Conservation (phyloP, 2,888 invertebrate genomes). For the Pollenia amentaria region DNA sequence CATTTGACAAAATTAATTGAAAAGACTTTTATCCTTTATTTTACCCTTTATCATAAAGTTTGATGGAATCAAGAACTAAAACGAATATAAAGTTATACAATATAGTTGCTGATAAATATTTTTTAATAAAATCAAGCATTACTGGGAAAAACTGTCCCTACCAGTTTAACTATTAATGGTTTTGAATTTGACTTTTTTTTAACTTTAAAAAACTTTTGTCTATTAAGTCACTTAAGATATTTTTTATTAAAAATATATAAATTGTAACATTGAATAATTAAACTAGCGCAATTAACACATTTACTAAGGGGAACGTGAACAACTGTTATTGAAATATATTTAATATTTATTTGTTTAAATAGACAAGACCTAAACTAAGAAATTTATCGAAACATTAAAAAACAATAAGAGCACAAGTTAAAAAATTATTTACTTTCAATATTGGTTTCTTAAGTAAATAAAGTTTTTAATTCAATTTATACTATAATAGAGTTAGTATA, state of each 20-base stretch:
- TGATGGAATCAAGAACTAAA: neutral
- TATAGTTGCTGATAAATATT: neutral
- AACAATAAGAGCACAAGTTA: neutral
- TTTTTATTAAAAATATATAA: too few relatives aligned
- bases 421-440: neutral
- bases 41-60: neutral
- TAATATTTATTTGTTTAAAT: too few relatives aligned
- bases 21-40: neutral
- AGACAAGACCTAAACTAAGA: too few relatives aligned
- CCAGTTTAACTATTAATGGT: neutral
- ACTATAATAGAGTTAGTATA: conserved; percentile 6
- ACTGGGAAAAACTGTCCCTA: neutral
- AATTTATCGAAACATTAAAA: too few relatives aligned
- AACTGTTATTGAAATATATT: neutral
- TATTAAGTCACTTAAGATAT: too few relatives aligned
- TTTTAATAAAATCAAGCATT: conserved; percentile 36
- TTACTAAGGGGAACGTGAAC: conserved; percentile 19
- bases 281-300: neutral
- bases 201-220: too few relatives aligned
- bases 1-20: too few relatives aligned
- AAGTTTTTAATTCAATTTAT: conserved; percentile 41
- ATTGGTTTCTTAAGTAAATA: neutral
- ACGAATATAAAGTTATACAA: conserved; percentile 1
- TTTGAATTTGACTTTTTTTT: too few relatives aligned
- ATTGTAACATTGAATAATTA: too few relatives aligned